Conservation (phyloP, 64 coral and sea anemone species). For the Acropora tenuis region DNA sequence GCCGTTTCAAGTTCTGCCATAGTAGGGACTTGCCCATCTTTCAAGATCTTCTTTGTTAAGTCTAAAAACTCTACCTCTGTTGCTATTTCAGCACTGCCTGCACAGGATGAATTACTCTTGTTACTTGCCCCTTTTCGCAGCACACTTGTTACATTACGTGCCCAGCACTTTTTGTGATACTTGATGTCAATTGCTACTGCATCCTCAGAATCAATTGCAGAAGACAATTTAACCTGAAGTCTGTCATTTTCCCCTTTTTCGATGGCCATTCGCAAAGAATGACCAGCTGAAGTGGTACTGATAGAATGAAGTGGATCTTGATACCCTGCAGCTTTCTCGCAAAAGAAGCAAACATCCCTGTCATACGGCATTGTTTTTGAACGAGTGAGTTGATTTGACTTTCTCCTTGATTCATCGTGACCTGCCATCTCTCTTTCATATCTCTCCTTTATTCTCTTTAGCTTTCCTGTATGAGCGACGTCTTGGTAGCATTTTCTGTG, state of each 20-base stretch:
- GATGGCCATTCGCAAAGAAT: conserved; percentile 14
- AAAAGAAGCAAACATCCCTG: conserved; percentile 12
- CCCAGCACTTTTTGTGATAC: conserved; percentile 37
- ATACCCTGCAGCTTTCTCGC: not conserved
- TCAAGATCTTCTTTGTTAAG: conserved; percentile 5
- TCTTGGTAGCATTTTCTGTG: conserved; percentile 27
- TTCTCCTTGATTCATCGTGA: not conserved
- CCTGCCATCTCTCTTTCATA: conserved; percentile 24
- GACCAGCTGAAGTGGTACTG: not conserved
- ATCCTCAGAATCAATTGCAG: conserved; percentile 25
- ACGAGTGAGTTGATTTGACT: no score
- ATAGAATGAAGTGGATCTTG: conserved; percentile 2
- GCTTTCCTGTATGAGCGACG: conserved; percentile 27
- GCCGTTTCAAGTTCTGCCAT: conserved; percentile 20
- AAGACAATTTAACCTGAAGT: conserved; percentile 10
- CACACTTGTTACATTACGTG: conserved; percentile 12
- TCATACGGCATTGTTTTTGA: conserved; percentile 38
- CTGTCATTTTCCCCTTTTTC: not conserved
- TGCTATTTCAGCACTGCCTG: conserved; percentile 2
- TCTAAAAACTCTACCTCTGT: conserved; percentile 19
- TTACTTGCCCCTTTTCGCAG: conserved; percentile 1
- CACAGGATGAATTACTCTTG: not conserved
- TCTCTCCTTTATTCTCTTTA: conserved; percentile 43
- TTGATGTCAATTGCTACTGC: conserved; percentile 1
- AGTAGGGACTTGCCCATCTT: conserved; percentile 11